Evolutionary conservation across 2,888 invertebrate genomes (phyloP), one percentile per base, ranked within the genome.

Genomic region (Drosophila algonquin): DNA sequence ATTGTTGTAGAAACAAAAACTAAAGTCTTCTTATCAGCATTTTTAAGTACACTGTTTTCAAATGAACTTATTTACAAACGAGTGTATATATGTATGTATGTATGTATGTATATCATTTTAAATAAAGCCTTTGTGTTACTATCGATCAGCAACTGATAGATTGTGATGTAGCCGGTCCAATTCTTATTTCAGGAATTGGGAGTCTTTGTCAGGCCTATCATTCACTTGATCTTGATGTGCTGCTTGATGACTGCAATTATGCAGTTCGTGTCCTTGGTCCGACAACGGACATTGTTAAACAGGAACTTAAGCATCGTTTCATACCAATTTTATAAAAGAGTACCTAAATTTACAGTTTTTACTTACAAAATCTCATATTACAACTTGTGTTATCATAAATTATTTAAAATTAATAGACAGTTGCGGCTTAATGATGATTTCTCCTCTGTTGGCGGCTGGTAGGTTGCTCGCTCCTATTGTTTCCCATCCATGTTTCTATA

Each of bases 11-110:
- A 52, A 73, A 73, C 61, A 73, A 73, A 73, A 73, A 64, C 56
- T 56, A 30, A 68, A 73, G 73, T 73, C 73, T 73, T 73, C 56
- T 56, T 59, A 68, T 73, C 73, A 56, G 68, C 68, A 62, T 50
- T 58, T 53, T 63, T 71, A 62, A 70, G 70, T 70, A 62, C 71
- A 57, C 51, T n/a, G 57, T 45, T 57, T 35, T 65, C 45, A 57
- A 65, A 21, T 67, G 57, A 51, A 45, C 27, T 51, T 57, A 67
- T 67, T 45, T 67, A 67, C 67, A 67, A 57, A 65, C 65, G 65
- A 67, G 35, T 30, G 65, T 40, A 51, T 35, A 32, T 21, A 27
- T 14, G 45, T 24, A 27, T 21, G 51, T 40, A 51, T 35, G 32
- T 30, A 27, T 14, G 51, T 40, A 51, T 35, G 32, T 30, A 27